Evolutionary conservation across 1,140 invertebrate species (phyloP), one percentile per base, ranked within the genome.

Genomic region (Zaprionus ghesquierei): DNA sequence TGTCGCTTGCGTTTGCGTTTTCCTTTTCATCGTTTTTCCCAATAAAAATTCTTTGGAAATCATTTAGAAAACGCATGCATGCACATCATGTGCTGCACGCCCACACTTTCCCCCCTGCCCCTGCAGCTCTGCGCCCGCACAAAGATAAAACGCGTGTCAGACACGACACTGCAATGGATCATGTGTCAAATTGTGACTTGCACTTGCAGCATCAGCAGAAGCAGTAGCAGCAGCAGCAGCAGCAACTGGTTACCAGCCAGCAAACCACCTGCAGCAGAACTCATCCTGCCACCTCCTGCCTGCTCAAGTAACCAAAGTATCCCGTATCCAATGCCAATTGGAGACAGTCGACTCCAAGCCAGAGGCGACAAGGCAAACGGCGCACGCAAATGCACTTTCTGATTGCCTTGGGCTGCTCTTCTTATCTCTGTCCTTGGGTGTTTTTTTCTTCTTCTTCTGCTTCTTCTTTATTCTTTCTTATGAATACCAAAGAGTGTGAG

Each of bases 1-100:
- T 33, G 35, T n/a, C 41, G 77, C 56, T 68, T 72, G 69, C 61
- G 35, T 54, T 75, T 79, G 61, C 61, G 35, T 44, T 72, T 78
- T 71, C 61, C 33, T 60, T 63, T 75, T 78, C 35, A 35, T 68
- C 82, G 63, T 72, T 81, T 86, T 79, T 77, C 63, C 75, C 82
- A 87, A 86, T 86, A 87, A 86, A 86, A 86, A 86, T 86, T 86
- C 82, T 76, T 86, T 81, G 62, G 82, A 86, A 86, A 86, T 86
- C 82, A 86, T 86, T 86, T 86, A 87, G 82, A 86, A 81, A 87
- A 87, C 82, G 75, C 81, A 86, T 86, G 82, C 82, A 86, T 87
- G 82, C 82, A 86, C 82, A 86, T 77, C 81, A 80, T 84, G 74
- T 85, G 75, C 82, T 85, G 75, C 82, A 81, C 65, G 68, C 61